Percentiles rank a stretch among this genome's conserved stretches.
phyloP scores from a whole-genome alignment of 2,113 vertebrate species.

The Eupsittula cactorum region DNA sequence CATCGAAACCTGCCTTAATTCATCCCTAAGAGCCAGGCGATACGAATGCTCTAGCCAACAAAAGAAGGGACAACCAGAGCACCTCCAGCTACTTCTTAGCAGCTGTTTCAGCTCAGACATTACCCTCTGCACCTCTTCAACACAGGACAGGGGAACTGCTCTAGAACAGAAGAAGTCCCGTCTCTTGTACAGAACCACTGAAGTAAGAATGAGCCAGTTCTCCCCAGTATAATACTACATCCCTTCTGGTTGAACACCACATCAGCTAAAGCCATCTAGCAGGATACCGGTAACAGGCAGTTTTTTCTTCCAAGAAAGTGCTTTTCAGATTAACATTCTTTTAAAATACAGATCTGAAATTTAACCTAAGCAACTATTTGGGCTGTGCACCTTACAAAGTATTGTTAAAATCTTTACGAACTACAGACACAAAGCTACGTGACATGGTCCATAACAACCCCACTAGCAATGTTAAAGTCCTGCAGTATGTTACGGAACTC shows the following conservation, averaged over 20 bases:
- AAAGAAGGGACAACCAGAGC: background rate
- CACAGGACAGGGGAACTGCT: background rate
- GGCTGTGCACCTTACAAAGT: background rate
- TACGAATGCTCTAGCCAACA: background rate
- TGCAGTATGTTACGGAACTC: background rate
- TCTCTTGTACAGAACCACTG: background rate
- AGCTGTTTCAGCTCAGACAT: background rate
- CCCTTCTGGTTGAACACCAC: background rate
- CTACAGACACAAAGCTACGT: background rate
- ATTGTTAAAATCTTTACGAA: background rate
- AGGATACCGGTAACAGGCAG: background rate
- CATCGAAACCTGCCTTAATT: background rate
- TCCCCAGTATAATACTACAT: background rate
- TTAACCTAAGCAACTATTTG: background rate
- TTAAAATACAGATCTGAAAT: background rate
- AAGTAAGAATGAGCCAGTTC: background rate
- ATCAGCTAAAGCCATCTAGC: background rate
- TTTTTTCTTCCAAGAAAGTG: background rate
- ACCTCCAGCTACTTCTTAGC: background rate
- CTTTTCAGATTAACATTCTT: background rate
- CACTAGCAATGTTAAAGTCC: rapidly evolving
- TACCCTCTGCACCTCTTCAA: background rate
- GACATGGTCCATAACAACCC: background rate
- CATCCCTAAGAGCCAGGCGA: background rate
- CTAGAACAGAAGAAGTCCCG: background rate